Base-by-base conservation (phyloP, 1,140 invertebrate species). In the Bemisia tabaci region DNA sequence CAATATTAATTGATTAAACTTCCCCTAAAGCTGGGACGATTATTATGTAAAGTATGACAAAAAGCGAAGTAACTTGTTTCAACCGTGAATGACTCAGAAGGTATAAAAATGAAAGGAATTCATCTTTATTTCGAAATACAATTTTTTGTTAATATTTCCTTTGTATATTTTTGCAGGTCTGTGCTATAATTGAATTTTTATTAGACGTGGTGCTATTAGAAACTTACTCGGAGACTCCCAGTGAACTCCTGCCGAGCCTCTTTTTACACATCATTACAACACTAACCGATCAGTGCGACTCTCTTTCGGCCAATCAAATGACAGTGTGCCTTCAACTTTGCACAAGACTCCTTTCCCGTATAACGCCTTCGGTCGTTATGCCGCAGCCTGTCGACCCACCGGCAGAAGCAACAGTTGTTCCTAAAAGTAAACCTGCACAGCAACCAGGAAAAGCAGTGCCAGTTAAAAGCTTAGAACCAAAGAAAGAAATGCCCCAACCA, bases 201-300 rank as follows among this genome's bases (percentile, higher is more conserved):
- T 74, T 94, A 61, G 89, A 92, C 69, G 85, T 87, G 2, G 84
- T 94, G 0, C 87, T 89, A 0, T 77, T 91, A 62, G 91, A 94
- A 74, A 87, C 88, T 26, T 91, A 88, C 71, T 80, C 84, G 27
- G 89, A 92, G 72, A 91, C 85, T 17, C 86, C 88, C n/a, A 86
- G 87, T 5, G 86, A 91, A 69, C 88, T 91, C 74, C 75, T 92
- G 17, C 90, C 89, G 5, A 82, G 83, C 66, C 79, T 92, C 59
- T 85, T 92, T 71, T 77, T 83, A 60, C 80, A 85, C 67, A 83
- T 92, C 39, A 81, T 83, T 1, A 79, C 78, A 64, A 81, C 84
- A 67, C 73, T 90, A 17, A 84, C 82, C 0, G 71, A 78, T 22
- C 79, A 84, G 70, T 82, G 85, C 69, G 78, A 82, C 48, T 73